A percentile compares a stretch with the other conserved stretches of the same genome.
Evolutionary conservation across 2,888 invertebrate genomes (phyloP).

Genomic region (Sphinx pinastri): DNA sequence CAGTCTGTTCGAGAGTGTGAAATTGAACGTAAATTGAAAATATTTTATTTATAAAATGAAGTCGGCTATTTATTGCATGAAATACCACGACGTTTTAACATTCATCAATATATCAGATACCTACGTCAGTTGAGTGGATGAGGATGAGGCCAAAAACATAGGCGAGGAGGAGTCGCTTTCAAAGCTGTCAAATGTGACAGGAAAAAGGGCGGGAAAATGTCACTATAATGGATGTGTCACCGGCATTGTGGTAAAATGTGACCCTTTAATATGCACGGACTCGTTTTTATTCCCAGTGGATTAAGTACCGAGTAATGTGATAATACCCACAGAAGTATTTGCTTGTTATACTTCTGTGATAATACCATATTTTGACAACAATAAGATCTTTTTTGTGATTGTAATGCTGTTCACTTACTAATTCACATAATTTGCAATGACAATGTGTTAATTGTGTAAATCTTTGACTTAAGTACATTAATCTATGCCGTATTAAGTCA

Average conservation of each 20-base stretch:
- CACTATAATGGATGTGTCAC: slow-evolving; percentile 83
- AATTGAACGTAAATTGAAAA: slow-evolving; percentile 42
- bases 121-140: slow-evolving; percentile 53
- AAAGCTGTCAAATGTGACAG: slow-evolving; percentile 82
- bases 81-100: slow-evolving; percentile 42
- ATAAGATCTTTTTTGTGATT: slow-evolving; percentile 29
- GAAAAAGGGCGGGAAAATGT: slow-evolving; percentile 82
- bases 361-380: slow-evolving; percentile 58
- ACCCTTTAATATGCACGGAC: slow-evolving; percentile 68
- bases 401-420: not conserved
- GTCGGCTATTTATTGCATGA: slow-evolving; percentile 32
- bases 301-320: slow-evolving; percentile 54
- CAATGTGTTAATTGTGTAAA: no score
- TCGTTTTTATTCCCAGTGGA: slow-evolving; percentile 68
- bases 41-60: slow-evolving; percentile 36
- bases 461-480: no score
- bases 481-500: no score
- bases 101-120: slow-evolving; percentile 54
- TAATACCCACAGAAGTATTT: no score
- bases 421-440: not conserved
- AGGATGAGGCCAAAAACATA: slow-evolving; percentile 70
- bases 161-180: slow-evolving; percentile 78
- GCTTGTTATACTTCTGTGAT: no score
- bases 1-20: slow-evolving; percentile 35
- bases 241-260: slow-evolving; percentile 72